A percentile compares a stretch with the other conserved stretches of the same genome.
phyloP scores from a whole-genome alignment of 2,113 vertebrate species.

The Protomyctophum bolini region DNA sequence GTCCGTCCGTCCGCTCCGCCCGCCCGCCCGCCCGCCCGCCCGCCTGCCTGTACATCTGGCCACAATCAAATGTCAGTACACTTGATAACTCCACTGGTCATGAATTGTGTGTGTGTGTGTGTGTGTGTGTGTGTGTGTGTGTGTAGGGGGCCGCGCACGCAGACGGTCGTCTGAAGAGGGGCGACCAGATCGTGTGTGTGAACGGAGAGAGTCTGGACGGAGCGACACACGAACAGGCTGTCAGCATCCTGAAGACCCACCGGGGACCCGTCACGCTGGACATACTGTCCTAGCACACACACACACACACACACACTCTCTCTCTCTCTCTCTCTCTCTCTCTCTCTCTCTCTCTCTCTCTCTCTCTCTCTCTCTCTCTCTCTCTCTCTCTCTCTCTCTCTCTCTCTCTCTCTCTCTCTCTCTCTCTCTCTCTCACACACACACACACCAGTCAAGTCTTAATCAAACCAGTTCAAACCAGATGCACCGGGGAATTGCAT shows the following conservation, averaged over 20 bases:
- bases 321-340: not conserved
- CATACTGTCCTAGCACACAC: conserved; percentile 82
- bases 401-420: not conserved
- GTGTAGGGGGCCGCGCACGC: conserved; percentile 89
- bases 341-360: not conserved
- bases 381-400: not conserved
- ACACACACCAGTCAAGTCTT: not conserved
- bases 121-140: not conserved
- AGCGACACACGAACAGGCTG: conserved; percentile 90
- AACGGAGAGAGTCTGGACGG: conserved; percentile 90
- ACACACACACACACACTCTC: not conserved
- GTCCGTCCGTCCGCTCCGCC: no score
- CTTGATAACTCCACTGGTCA: not conserved
- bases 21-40: no score
- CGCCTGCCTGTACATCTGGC: no score
- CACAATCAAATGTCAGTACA: no score
- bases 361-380: not conserved
- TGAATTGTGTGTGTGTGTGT: not conserved
- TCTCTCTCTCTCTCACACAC: not conserved
- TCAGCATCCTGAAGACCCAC: conserved; percentile 90
- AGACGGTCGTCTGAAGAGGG: conserved; percentile 87
- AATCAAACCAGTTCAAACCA: no score
- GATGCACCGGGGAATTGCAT: no score
- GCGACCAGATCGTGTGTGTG: conserved; percentile 91
- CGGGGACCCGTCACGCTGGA: conserved; percentile 83